Conservation (phyloP, 64 coral and sea anemone species). For the Trachythela sp. region DNA sequence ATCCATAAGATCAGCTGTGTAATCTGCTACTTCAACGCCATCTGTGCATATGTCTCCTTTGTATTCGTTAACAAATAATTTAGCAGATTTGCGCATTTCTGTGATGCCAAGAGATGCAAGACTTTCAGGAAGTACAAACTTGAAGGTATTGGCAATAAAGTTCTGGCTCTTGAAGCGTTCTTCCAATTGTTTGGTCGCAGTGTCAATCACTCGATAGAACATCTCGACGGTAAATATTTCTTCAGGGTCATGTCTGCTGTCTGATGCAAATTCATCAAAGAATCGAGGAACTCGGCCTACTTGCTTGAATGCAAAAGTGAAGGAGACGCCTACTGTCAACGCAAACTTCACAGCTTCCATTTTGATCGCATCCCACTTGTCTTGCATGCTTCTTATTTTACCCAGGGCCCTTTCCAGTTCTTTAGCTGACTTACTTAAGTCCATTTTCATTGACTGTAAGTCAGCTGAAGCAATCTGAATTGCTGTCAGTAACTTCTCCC, state of each 20-base stretch:
- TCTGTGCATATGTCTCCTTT: no score
- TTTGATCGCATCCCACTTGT: no score
- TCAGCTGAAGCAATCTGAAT: no score
- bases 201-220: not conserved
- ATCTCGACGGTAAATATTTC: no score
- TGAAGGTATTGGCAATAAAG: not conserved
- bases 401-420: not conserved
- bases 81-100: not conserved
- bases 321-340: not conserved
- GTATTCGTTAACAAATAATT: not conserved
- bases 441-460: not conserved
- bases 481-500: not conserved
- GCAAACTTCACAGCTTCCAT: no score
- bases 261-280: not conserved
- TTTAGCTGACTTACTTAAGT: not conserved
- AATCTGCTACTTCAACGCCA: no score
- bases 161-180: not conserved
- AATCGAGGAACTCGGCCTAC: not conserved
- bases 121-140: not conserved
- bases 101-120: not conserved
- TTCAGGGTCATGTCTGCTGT: not conserved
- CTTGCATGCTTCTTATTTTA: not conserved
- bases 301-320: not conserved
- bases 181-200: not conserved
- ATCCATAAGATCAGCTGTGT: not conserved